A percentile compares a stretch with the other conserved stretches of the same genome.
These are phyloP conservation scores for Lithosia quadra DNA, from an alignment of 2,888 invertebrate genomes.

Conservation along the genomic window DNA sequence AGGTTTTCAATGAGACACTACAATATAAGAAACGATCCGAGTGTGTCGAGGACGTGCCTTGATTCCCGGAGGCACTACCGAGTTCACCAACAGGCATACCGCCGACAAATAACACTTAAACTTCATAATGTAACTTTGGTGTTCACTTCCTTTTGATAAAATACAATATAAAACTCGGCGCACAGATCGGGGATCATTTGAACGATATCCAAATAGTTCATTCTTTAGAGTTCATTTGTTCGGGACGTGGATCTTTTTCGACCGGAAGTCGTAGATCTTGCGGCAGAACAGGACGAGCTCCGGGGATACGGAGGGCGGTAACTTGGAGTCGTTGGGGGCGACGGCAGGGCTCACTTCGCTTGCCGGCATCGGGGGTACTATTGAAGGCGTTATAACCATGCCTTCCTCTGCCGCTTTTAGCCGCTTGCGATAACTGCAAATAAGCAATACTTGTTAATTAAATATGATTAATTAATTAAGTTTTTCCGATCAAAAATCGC, in stretches of 20 bases:
- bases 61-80: conserved; percentile 27
- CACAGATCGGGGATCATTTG: conserved; percentile 48
- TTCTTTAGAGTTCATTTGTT: conserved; percentile 71
- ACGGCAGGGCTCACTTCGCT: conserved; percentile 84
- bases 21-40: conserved; percentile 51
- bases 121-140: conserved; percentile 65
- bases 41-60: conserved; percentile 21
- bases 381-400: conserved; percentile 89
- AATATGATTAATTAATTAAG: background rate
- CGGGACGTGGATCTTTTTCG: conserved; percentile 89
- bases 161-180: conserved; percentile 48
- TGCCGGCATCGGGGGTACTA: conserved; percentile 90
- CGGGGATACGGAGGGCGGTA: conserved; percentile 88
- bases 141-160: conserved; percentile 57
- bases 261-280: conserved; percentile 96
- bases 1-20: conserved; percentile 65
- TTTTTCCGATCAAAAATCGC: too few relatives aligned
- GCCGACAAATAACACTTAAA: conserved; percentile 41
- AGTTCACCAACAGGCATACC: conserved; percentile 33
- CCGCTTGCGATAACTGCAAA: conserved; percentile 93
- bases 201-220: conserved; percentile 49
- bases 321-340: conserved; percentile 87
- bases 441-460: background rate
- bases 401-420: conserved; percentile 93
- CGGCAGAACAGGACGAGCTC: conserved; percentile 98